These are phyloP conservation scores for Odocoileus hemionus DNA, from an alignment of 2,113 vertebrate genomes.

Conservation along the genomic window DNA sequence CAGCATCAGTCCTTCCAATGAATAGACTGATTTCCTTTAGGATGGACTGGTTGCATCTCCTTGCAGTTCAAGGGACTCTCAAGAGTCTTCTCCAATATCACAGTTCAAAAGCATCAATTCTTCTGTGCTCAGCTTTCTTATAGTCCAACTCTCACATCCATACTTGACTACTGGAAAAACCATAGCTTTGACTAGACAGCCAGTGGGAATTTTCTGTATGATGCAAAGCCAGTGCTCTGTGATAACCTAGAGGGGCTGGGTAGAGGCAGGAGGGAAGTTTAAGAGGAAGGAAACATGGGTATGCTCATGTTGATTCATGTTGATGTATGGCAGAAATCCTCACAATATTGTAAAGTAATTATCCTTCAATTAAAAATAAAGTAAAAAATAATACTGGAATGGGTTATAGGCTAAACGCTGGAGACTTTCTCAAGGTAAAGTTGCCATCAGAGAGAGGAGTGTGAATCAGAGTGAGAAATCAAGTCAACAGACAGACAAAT, in stretches of 20 bases:
- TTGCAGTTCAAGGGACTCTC: background rate
- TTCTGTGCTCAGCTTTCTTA: background rate
- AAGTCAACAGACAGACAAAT: background rate
- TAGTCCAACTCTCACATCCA: background rate
- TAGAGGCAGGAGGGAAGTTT: background rate
- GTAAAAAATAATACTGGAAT: background rate
- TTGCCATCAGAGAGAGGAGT: background rate
- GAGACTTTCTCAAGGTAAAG: background rate
- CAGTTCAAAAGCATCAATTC: background rate
- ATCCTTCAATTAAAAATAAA: background rate
- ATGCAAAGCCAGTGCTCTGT: background rate
- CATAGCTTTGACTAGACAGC: background rate
- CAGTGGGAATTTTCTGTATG: background rate
- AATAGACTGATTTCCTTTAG: background rate
- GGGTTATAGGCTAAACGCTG: background rate
- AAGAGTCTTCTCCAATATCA: background rate
- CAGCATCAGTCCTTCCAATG: background rate
- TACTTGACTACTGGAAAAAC: background rate
- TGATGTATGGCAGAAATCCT: background rate
- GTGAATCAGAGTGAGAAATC: background rate
- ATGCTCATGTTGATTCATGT: background rate
- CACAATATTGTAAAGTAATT: background rate
- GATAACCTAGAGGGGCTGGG: background rate
- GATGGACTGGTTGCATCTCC: background rate
- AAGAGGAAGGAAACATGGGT: background rate